Percentiles rank a stretch among this genome's conserved stretches.
phyloP scores from a whole-genome alignment of 1,140 invertebrate genomes.

The Ericerus pela region DNA sequence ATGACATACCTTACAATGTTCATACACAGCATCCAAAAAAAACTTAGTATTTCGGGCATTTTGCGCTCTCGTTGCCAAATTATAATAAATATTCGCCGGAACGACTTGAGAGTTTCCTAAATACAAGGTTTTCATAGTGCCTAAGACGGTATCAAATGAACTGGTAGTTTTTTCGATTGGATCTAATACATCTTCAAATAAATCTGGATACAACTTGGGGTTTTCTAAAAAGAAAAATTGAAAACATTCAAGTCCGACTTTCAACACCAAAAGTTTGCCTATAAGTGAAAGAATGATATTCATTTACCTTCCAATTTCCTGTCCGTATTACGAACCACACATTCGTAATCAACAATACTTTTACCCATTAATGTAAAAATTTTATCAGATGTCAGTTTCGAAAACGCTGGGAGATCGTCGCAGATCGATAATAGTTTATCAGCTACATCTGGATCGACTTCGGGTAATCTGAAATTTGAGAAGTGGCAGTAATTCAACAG shows the following conservation, averaged over 20 bases:
- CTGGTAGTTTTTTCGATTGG: constrained; percentile 56
- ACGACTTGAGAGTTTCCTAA: constrained; percentile 64
- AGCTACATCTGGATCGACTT: constrained; percentile 67
- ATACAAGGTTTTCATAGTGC: constrained; percentile 65
- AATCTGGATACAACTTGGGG: constrained; percentile 30
- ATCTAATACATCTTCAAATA: constrained; percentile 56
- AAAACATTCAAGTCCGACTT: constrained; percentile 8
- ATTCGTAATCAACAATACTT: constrained; percentile 65
- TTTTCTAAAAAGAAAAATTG: constrained; percentile 22
- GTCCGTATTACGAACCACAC: constrained; percentile 16
- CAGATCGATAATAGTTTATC: constrained; percentile 58
- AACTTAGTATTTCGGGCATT: constrained; percentile 48
- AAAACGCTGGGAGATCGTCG: constrained; percentile 60
- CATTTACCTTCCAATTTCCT: constrained; percentile 6
- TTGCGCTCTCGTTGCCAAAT: constrained; percentile 54
- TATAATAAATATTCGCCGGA: constrained; percentile 55
- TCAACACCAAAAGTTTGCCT: not conserved
- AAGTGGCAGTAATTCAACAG: too few species aligned
- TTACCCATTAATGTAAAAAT: constrained; percentile 67
- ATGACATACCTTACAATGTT: constrained; percentile 38
- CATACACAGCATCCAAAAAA: constrained; percentile 47
- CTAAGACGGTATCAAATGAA: constrained; percentile 70
- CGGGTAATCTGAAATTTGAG: constrained; percentile 66
- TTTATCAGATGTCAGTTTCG: constrained; percentile 61
- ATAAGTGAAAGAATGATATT: constrained; percentile 15